These are phyloP conservation scores for Chionis minor DNA, from an alignment of 2,113 vertebrate genomes.

Conservation along the genomic window DNA sequence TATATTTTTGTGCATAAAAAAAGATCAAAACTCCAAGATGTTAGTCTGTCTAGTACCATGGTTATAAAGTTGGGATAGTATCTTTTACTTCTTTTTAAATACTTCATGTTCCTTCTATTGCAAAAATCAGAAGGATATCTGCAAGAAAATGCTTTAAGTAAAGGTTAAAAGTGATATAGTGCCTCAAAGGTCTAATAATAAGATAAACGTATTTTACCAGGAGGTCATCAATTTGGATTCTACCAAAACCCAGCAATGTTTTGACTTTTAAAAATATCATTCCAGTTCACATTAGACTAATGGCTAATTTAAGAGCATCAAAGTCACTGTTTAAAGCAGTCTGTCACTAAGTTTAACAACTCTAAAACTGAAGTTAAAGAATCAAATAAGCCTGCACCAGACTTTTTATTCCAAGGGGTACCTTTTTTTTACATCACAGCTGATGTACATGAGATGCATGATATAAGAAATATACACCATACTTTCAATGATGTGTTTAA, in stretches of 20 bases:
- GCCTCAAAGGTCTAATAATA: slow-evolving; percentile 15
- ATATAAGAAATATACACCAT: background rate
- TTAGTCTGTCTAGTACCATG: background rate
- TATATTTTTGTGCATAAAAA: background rate
- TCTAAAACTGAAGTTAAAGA: background rate
- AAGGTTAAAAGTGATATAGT: slow-evolving; percentile 10
- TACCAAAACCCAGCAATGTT: slow-evolving; percentile 12
- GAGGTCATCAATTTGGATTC: slow-evolving; percentile 4
- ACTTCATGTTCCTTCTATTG: background rate
- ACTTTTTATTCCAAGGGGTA: background rate
- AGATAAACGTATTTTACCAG: slow-evolving; percentile 13
- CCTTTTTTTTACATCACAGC: background rate
- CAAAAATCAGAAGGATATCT: background rate
- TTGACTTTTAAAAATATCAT: slow-evolving; percentile 43
- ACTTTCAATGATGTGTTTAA: background rate
- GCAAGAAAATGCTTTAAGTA: background rate
- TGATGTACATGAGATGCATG: background rate
- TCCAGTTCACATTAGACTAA: background rate
- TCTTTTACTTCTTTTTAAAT: background rate
- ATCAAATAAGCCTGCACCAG: background rate
- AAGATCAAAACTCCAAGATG: background rate
- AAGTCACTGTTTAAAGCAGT: background rate
- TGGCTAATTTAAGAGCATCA: background rate
- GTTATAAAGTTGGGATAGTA: background rate
- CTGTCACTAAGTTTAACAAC: background rate